Conservation (phyloP, 2,113 vertebrate genomes). For the Hippocampus mohnikei region DNA sequence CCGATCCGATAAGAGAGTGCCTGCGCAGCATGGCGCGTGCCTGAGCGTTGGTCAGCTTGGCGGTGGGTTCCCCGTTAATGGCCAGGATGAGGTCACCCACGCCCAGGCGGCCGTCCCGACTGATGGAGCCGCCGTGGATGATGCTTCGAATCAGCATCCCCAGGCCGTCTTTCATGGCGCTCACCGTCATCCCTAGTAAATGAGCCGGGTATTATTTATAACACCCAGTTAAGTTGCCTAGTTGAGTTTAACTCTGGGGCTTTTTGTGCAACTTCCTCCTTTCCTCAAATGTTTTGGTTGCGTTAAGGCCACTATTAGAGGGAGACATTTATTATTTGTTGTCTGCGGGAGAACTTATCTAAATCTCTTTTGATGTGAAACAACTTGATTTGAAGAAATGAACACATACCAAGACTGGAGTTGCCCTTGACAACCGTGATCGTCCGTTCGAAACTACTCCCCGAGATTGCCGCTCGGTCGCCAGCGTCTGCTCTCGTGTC, state of each 20-base stretch:
- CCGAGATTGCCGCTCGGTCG: conserved; percentile 47
- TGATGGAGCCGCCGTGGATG: conserved; percentile 92
- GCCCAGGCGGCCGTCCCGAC: conserved; percentile 85
- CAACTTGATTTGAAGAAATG: conserved; percentile 24
- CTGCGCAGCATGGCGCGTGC: conserved; percentile 89
- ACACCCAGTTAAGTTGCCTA: too few relatives aligned
- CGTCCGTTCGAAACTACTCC: conserved; percentile 81
- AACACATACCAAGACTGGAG: conserved; percentile 87
- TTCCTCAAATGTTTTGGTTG: too few relatives aligned
- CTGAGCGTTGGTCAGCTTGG: conserved; percentile 84
- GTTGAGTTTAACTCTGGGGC: too few relatives aligned
- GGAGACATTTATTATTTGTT: too few relatives aligned
- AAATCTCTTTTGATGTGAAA: not conserved
- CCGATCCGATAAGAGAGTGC: conserved; percentile 90
- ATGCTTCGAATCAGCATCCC: conserved; percentile 93
- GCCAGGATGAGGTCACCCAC: conserved; percentile 90
- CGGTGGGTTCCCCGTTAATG: conserved; percentile 87
- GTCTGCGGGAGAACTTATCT: too few relatives aligned
- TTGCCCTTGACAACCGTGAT: conserved; percentile 93
- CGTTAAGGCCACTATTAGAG: too few relatives aligned
- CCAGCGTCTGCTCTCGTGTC: conserved; percentile 58
- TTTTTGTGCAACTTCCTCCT: too few relatives aligned
- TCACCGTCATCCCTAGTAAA: conserved; percentile 89
- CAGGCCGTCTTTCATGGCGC: conserved; percentile 84
- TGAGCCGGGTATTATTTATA: too few relatives aligned